These are phyloP conservation scores for Porites divaricata DNA, from an alignment of 92 coral and sea anemone species.

Conservation along the genomic window DNA sequence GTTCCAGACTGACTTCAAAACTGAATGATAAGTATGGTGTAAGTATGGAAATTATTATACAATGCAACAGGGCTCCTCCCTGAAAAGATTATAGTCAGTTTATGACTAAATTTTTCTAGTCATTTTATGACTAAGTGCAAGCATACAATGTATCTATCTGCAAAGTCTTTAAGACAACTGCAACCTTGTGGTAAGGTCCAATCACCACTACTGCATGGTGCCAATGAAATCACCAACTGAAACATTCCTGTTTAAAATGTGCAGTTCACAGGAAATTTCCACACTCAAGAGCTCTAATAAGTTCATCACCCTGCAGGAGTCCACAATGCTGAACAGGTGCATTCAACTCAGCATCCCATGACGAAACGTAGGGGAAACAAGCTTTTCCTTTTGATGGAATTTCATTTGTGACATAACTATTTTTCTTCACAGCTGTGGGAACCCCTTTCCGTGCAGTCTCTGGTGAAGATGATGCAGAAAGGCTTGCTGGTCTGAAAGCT, in stretches of 20 bases:
- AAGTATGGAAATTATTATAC: neutral
- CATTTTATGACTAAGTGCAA: neutral
- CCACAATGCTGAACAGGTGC: slow-evolving; percentile 82
- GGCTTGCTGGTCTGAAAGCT: slow-evolving; percentile 14
- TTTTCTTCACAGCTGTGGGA: slow-evolving; percentile 61
- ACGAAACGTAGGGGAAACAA: slow-evolving; percentile 72
- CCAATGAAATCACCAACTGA: neutral
- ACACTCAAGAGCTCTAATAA: slow-evolving; percentile 81
- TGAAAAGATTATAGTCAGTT: neutral
- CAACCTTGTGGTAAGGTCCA: neutral
- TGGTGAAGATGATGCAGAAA: slow-evolving; percentile 60
- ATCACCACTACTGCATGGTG: neutral
- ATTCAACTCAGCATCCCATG: slow-evolving; percentile 86
- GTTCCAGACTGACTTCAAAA: neutral
- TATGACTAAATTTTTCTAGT: neutral
- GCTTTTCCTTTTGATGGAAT: slow-evolving; percentile 60
- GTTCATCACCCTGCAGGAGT: slow-evolving; percentile 90
- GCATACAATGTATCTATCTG: neutral
- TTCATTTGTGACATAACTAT: slow-evolving; percentile 83
- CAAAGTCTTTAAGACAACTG: neutral
- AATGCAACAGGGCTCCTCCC: neutral
- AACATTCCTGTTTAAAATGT: neutral
- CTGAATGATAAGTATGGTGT: neutral
- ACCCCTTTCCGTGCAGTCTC: slow-evolving; percentile 47
- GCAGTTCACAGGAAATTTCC: slow-evolving; percentile 26